Percentiles rank a stretch among this genome's conserved stretches.
Evolutionary conservation across 2,888 invertebrate species (phyloP).

Genomic region (Amiota minor): DNA sequence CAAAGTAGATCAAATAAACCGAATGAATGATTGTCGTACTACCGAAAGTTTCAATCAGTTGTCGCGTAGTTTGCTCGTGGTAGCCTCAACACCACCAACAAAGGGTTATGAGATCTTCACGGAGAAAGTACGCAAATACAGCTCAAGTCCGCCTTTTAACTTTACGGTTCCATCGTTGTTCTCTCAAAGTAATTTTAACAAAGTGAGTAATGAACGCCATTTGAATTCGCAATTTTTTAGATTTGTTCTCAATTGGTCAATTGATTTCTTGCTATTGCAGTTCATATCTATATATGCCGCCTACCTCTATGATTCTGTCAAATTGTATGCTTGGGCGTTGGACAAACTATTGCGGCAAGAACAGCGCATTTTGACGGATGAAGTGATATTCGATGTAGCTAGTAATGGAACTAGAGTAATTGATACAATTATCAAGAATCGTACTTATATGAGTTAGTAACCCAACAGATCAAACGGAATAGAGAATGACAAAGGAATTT

Average conservation of each 20-base stretch:
- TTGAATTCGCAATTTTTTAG: too few relatives aligned
- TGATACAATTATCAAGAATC: constrained; percentile 86
- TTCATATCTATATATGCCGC: constrained; percentile 93
- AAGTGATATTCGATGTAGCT: constrained; percentile 80
- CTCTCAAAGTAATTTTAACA: constrained; percentile 73
- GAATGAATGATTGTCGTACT: constrained; percentile 78
- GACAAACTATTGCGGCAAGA: constrained; percentile 81
- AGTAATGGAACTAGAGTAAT: constrained; percentile 91
- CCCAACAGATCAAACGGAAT: background rate
- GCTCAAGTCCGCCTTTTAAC: constrained; percentile 85
- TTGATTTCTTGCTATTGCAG: constrained; percentile 74
- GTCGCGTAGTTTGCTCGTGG: constrained; percentile 88
- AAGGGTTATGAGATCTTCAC: constrained; percentile 84
- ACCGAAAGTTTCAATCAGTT: constrained; percentile 76
- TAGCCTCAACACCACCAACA: constrained; percentile 90
- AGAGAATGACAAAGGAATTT: background rate
- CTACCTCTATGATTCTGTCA: constrained; percentile 95
- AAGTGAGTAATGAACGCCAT: constrained; percentile 71
- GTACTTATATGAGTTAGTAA: constrained; percentile 88
- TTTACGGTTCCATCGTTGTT: constrained; percentile 80
- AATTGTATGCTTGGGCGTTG: constrained; percentile 90
- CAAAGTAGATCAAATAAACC: constrained; percentile 77
- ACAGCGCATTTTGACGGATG: constrained; percentile 76
- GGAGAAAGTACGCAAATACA: constrained; percentile 85
- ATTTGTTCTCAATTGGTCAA: background rate